Percentiles rank a stretch among this genome's conserved stretches.
phyloP scores from a whole-genome alignment of 1,140 invertebrate genomes.

The Euwallacea similis region DNA sequence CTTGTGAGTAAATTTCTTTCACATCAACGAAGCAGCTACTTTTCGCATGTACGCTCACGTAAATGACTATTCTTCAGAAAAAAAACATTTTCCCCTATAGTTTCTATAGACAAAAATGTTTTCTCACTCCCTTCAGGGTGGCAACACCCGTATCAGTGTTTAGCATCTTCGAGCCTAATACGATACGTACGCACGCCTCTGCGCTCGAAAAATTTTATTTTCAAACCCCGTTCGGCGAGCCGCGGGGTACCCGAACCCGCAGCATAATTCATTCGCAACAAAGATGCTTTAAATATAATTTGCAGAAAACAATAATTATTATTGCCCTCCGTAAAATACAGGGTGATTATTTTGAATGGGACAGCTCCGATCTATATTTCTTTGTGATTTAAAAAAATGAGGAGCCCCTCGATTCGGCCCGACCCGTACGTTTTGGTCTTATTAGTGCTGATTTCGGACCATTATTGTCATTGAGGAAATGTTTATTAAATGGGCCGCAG shows the following conservation, averaged over 20 bases:
- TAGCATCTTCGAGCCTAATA: too few species aligned
- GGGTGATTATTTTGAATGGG: constrained; percentile 40
- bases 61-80: too few species aligned
- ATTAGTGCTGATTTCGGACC: constrained; percentile 36
- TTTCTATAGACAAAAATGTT: too few species aligned
- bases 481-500: constrained; percentile 18
- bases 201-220: constrained; percentile 38
- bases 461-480: constrained; percentile 32
- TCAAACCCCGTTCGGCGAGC: constrained; percentile 32
- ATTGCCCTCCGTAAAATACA: constrained; percentile 39
- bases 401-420: constrained; percentile 8
- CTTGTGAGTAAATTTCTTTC: too few species aligned
- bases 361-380: constrained; percentile 39
- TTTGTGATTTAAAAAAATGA: constrained; percentile 37
- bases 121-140: too few species aligned
- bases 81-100: too few species aligned
- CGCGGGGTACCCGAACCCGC: constrained; percentile 39
- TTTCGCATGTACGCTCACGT: too few species aligned
- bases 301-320: constrained; percentile 42
- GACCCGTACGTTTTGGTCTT: constrained; percentile 21
- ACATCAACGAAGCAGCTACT: too few species aligned
- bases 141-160: too few species aligned
- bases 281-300: constrained; percentile 42
- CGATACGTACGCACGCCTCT: constrained; percentile 24
- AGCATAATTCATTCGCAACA: constrained; percentile 41